Conservation (phyloP, 2,797 vertebrate genomes). For the Aeoliscus strigatus region DNA sequence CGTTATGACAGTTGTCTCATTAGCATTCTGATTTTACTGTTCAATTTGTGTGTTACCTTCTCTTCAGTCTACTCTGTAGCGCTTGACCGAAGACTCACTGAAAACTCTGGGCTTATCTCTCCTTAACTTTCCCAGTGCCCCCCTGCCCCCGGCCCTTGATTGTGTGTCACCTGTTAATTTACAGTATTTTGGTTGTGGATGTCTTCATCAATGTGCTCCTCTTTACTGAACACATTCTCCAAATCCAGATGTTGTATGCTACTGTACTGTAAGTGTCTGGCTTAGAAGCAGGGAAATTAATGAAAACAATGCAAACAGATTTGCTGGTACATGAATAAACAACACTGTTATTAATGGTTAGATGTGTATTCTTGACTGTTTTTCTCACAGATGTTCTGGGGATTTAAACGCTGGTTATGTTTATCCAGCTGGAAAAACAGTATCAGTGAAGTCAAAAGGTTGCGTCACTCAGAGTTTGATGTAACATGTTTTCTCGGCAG, state of each 20-base stretch:
- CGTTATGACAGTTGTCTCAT: conserved; percentile 15
- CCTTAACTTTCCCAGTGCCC: conserved; percentile 48
- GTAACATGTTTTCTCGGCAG: conserved; percentile 12
- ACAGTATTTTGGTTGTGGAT: conserved; percentile 55
- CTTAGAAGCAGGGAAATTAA: conserved; percentile 68
- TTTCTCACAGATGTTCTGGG: conserved; percentile 1
- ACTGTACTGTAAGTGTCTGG: conserved; percentile 67
- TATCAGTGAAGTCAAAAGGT: conserved; percentile 7
- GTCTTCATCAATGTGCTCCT: conserved; percentile 50
- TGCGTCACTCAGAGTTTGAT: conserved; percentile 19
- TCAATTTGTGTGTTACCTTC: conserved; percentile 35
- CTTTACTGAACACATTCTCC: conserved; percentile 50
- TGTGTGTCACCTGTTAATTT: conserved; percentile 44
- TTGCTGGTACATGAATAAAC: conserved; percentile 70
- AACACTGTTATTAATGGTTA: conserved; percentile 53
- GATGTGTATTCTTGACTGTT: conserved; percentile 6
- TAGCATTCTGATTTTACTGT: conserved; percentile 19
- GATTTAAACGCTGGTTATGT: neutral
- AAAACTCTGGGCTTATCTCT: conserved; percentile 50
- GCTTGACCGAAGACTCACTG: conserved; percentile 44
- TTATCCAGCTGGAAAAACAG: conserved; percentile 4
- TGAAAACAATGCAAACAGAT: conserved; percentile 67
- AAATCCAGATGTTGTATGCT: conserved; percentile 61
- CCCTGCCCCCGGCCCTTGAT: conserved; percentile 11
- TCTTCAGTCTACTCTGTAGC: conserved; percentile 44